Evolutionary conservation across 2,797 vertebrate species (phyloP), one percentile per base, ranked within the genome.

Genomic region (Tinamus major): DNA sequence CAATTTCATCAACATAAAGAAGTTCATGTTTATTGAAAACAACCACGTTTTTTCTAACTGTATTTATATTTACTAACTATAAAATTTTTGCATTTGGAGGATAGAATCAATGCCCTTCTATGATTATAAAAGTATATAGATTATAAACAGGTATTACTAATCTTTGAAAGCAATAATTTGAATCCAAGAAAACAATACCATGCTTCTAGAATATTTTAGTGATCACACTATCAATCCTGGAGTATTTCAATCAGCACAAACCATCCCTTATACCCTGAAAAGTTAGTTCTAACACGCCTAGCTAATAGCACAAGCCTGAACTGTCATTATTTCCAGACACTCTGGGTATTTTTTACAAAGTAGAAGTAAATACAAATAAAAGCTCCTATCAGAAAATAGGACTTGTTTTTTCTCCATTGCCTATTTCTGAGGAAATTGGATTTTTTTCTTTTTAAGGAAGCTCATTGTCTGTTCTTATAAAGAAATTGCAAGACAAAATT

Each of bases 401-500:
- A 31, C 17, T 55, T 55, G 10, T 55, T 31, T 89, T n/a, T 44
- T 76, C 41, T 76, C 37, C 33, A 72, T 55, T 68, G 15, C 53
- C 37, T 92, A 11, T 89, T 90, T 92, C 53, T 65, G 44, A 93
- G 35, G 72, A 89, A 90, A 78, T 44, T 69, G 44, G 62, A 59
- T 89, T 59, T 92, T 89, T 23, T 49, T 26, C 48, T 88, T 92
- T 92, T 85, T 51, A 95, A 89, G 79, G 86, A 94, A 91, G 18
- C 9, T 92, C 67, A 87, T 89, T 92, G 31, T 93, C 82, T 86
- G 41, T 58, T 92, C 72, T 79, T 77, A 80, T 76, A 86, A 87
- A 90, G 84, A 65, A 94, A 93, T 95, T 93, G 87, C 62, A 93
- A 93, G 23, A 83, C 39, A 85, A 96, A 95, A 91, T 92, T 79